Conservation (phyloP, 2,888 invertebrate species). For the Timema podura region DNA sequence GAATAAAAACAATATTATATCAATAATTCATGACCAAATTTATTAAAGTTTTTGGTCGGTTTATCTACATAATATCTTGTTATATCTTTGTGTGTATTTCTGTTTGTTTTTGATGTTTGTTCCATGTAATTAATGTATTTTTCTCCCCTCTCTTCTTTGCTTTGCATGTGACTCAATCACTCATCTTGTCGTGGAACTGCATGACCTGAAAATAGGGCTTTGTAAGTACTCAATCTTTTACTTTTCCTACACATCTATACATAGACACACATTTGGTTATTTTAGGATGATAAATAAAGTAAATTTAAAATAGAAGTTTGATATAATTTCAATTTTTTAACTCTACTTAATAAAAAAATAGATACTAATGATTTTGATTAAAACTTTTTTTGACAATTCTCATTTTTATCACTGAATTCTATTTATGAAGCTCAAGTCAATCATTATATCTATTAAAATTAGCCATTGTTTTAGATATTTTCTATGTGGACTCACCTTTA, state of each 20-base stretch:
- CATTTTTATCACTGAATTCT: too few relatives aligned
- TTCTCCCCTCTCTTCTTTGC: conserved; percentile 33
- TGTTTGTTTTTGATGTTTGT: conserved; percentile 25
- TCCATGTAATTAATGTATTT: conserved; percentile 34
- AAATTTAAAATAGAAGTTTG: too few relatives aligned
- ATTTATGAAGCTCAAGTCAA: too few relatives aligned
- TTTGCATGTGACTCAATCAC: conserved; percentile 33
- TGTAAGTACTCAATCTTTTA: conserved; percentile 33
- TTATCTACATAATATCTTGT: neutral
- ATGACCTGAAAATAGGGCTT: conserved; percentile 35
- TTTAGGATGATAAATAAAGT: conserved; percentile 16
- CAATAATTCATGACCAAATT: too few relatives aligned
- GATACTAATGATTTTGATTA: too few relatives aligned
- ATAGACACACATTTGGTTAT: neutral
- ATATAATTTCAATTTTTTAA: neutral
- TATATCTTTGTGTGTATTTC: conserved; percentile 1
- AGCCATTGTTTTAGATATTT: too few relatives aligned
- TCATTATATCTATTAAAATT: too few relatives aligned
- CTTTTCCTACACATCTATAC: neutral
- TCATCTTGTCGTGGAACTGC: conserved; percentile 33
- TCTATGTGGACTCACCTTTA: too few relatives aligned
- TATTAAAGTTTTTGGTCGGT: too few relatives aligned
- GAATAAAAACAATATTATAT: too few relatives aligned
- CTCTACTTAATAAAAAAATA: too few relatives aligned
- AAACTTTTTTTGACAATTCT: too few relatives aligned